Percentiles rank a stretch among this genome's conserved stretches.
Evolutionary conservation across 2,888 invertebrate genomes (phyloP).

Genomic region (Thecocarcelia acutangulata): DNA sequence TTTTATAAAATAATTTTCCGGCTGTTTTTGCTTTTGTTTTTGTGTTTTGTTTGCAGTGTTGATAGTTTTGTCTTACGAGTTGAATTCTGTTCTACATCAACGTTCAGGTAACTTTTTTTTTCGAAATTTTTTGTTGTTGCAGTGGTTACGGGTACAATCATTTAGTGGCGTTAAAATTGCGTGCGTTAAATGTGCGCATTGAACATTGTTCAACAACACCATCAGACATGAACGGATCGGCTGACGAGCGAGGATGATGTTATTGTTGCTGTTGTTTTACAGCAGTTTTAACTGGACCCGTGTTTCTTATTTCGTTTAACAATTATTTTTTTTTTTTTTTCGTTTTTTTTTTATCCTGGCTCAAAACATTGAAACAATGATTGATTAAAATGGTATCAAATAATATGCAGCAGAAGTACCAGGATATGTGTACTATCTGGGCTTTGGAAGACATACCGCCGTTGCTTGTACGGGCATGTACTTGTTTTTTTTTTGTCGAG

Average conservation of each 20-base stretch:
- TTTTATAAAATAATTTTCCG: constrained; percentile 41
- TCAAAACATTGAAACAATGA: constrained; percentile 58
- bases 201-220: constrained; percentile 65
- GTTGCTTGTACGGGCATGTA: neutral
- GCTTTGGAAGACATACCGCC: constrained; percentile 3
- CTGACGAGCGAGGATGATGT: constrained; percentile 11
- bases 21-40: neutral
- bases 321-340: constrained; percentile 25
- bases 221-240: constrained; percentile 37
- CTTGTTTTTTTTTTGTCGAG: neutral
- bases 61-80: constrained; percentile 26
- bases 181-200: constrained; percentile 66
- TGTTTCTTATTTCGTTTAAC: constrained; percentile 32
- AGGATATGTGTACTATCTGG: constrained; percentile 26
- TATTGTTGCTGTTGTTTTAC: constrained; percentile 9
- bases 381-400: constrained; percentile 64
- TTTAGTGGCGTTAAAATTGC: constrained; percentile 71
- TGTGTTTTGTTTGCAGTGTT: neutral
- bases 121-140: constrained; percentile 5
- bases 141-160: constrained; percentile 36
- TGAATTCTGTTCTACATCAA: constrained; percentile 36
- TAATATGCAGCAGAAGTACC: constrained; percentile 47
- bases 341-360: constrained; percentile 23
- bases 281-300: constrained; percentile 24
- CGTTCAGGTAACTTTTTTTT: constrained; percentile 1